A percentile compares a stretch with the other conserved stretches of the same genome.
Conservation (phyloP, 2,888 invertebrate genomes). For the Dexiosoma caninum region DNA sequence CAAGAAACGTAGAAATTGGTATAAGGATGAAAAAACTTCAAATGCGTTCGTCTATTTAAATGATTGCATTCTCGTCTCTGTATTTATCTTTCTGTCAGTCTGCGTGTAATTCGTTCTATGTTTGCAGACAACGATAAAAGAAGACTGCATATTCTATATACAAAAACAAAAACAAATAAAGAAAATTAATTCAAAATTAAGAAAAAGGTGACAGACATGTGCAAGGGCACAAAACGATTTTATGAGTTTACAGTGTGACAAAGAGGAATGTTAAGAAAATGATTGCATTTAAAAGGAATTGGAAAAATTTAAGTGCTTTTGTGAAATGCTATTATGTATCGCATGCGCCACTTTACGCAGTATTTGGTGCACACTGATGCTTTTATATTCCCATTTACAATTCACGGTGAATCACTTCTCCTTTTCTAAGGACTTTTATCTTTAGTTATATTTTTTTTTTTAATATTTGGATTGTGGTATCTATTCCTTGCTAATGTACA, state of each 20-base stretch:
- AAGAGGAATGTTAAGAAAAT: not conserved
- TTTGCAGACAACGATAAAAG: not conserved
- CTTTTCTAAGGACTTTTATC: conserved; percentile 3
- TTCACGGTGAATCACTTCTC: not conserved
- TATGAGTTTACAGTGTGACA: not conserved
- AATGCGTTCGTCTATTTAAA: conserved; percentile 1
- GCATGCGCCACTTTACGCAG: too few relatives aligned
- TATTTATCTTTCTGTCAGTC: conserved; percentile 23
- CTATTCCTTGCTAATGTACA: too few relatives aligned
- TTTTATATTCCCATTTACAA: not conserved
- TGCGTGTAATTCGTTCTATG: not conserved
- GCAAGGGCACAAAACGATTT: conserved; percentile 40
- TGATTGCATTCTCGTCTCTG: not conserved
- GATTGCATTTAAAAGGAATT: too few relatives aligned
- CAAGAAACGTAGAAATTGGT: not conserved
- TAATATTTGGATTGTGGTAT: too few relatives aligned
- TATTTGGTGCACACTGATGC: not conserved
- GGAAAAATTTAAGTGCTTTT: too few relatives aligned
- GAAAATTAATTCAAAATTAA: conserved; percentile 4
- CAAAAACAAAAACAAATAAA: not conserved
- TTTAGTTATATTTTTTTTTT: not conserved
- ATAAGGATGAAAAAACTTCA: not conserved
- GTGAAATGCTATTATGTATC: too few relatives aligned
- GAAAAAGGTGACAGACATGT: conserved; percentile 39
- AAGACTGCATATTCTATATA: not conserved